phyloP scores from a whole-genome alignment of 37 sponge, comb jelly and placozoan species.

The Mnemiopsis leidyi region DNA sequence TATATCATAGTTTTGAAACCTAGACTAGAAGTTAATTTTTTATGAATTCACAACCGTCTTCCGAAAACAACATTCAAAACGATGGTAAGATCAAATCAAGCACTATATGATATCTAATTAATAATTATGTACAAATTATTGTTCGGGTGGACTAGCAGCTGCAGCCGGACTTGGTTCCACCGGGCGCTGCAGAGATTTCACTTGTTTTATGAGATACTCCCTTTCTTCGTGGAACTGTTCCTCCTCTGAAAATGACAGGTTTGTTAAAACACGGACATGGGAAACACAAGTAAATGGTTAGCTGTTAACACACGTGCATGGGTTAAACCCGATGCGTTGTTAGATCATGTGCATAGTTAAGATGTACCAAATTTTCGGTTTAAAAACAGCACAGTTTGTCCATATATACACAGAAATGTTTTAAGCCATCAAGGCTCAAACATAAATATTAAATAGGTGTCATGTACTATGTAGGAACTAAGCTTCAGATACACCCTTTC shows the following conservation, averaged over 20 bases:
- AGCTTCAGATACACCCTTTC: too few species aligned
- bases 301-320: too few species aligned
- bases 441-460: too few species aligned
- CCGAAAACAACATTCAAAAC: not conserved
- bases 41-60: not conserved
- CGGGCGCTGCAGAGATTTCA: constrained; percentile 75
- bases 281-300: too few species aligned
- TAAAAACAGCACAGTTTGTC: too few species aligned
- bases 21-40: too few species aligned
- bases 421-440: too few species aligned
- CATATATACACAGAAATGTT: too few species aligned
- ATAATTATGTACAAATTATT: not conserved
- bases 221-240: constrained; percentile 99
- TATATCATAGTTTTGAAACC: too few species aligned
- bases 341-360: not conserved
- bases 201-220: constrained; percentile 92
- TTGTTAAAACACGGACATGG: too few species aligned
- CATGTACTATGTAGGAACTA: too few species aligned
- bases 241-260: constrained; percentile 87
- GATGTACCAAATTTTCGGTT: not conserved
- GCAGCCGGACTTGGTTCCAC: not conserved
- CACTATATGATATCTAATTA: not conserved
- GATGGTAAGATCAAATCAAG: not conserved
- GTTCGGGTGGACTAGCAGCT: not conserved
- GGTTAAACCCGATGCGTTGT: too few species aligned